A percentile compares a stretch with the other conserved stretches of the same genome.
These are phyloP conservation scores for Amblyopsis hoosieri DNA, from an alignment of 2,797 vertebrate genomes.

Conservation along the genomic window DNA sequence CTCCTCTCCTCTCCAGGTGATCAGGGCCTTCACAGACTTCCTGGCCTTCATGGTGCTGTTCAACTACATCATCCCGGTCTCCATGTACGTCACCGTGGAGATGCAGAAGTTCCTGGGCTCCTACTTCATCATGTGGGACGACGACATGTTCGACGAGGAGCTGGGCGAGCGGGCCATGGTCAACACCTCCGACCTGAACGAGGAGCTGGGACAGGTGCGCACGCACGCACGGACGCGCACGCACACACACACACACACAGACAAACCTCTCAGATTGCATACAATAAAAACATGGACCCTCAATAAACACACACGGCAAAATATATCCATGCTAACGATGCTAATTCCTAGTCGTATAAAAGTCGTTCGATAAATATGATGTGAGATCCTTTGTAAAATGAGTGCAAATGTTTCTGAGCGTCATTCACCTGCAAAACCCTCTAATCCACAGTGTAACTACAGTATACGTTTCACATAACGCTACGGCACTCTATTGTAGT, in stretches of 20 bases:
- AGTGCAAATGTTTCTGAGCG: too few species aligned
- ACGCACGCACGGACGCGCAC: conserved; percentile 3
- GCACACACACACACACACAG: not conserved
- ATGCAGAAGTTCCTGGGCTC: conserved; percentile 99
- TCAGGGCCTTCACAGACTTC: conserved; percentile 94
- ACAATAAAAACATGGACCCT: too few species aligned
- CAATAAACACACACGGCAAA: too few species aligned
- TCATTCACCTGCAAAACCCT: too few species aligned
- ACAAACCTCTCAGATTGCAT: not conserved
- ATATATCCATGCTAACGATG: too few species aligned
- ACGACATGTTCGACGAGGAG: conserved; percentile 94
- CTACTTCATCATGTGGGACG: conserved; percentile 96
- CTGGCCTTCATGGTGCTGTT: conserved; percentile 98
- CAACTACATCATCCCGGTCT: conserved; percentile 99
- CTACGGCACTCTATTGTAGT: too few species aligned
- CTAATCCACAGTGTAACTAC: too few species aligned
- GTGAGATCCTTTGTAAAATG: too few species aligned
- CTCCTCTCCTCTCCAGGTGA: conserved; percentile 75
- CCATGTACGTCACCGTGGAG: conserved; percentile 98
- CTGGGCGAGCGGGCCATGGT: conserved; percentile 90
- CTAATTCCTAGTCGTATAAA: too few species aligned
- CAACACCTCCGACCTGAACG: conserved; percentile 96
- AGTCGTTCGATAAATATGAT: too few species aligned
- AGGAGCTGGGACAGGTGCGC: conserved; percentile 93
- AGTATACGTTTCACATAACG: too few species aligned